Percentiles rank a stretch among this genome's conserved stretches.
These are phyloP conservation scores for Cordylochernes scorpioides DNA, from an alignment of 2,888 invertebrate species.

Conservation along the genomic window DNA sequence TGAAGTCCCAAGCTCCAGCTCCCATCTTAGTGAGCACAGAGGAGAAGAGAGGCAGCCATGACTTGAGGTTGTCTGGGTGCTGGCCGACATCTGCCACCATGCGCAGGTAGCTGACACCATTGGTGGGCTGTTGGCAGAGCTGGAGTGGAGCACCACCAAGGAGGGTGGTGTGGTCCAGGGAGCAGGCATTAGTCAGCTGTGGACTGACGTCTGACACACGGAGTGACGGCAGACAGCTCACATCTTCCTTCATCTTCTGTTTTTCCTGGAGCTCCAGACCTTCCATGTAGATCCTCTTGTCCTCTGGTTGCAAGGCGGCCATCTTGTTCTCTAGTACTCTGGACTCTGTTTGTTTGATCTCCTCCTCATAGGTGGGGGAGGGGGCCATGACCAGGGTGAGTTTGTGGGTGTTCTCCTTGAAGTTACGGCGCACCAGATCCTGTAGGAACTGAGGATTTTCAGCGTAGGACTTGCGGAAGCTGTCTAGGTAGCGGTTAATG, in stretches of 20 bases:
- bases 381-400: constrained; percentile 64
- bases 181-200: too few relatives aligned
- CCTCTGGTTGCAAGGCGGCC: constrained; percentile 27
- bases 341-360: constrained; percentile 35
- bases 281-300: constrained; percentile 32
- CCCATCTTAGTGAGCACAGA: constrained; percentile 34
- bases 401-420: constrained; percentile 48
- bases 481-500: constrained; percentile 38
- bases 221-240: constrained; percentile 50
- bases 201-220: too few relatives aligned
- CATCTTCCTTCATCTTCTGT: constrained; percentile 40
- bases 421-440: constrained; percentile 40
- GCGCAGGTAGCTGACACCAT: constrained; percentile 64
- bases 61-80: constrained; percentile 37
- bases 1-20: too few relatives aligned
- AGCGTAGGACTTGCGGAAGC: constrained; percentile 33
- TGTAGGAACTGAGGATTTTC: constrained; percentile 34
- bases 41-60: constrained; percentile 53
- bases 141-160: constrained; percentile 36
- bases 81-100: constrained; percentile 38
- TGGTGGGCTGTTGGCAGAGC: constrained; percentile 53
- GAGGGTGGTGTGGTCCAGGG: too few relatives aligned
- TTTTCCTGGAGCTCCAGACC: constrained; percentile 34
- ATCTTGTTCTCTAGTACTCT: constrained; percentile 37
- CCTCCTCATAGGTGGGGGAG: constrained; percentile 42